Conservation (phyloP, 35 echinoderm and acorn worm species). For the Eucidaris tribuloides region DNA sequence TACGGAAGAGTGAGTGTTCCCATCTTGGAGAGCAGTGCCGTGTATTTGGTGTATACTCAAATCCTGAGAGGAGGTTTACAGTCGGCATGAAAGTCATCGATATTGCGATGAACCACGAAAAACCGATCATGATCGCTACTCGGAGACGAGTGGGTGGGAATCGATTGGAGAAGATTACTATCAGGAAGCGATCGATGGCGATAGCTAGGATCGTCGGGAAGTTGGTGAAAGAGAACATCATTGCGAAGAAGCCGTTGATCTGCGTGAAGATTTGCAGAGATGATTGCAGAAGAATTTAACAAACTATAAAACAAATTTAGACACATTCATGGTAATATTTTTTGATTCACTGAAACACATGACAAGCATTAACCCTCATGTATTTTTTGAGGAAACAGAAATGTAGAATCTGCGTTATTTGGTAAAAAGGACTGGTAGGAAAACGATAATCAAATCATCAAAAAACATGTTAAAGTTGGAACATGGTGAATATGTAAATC, state of each 20-base stretch:
- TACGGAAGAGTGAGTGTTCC: slow-evolving; percentile 6
- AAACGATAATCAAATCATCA: too few species aligned
- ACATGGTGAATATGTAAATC: too few species aligned
- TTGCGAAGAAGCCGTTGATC: slow-evolving; percentile 19
- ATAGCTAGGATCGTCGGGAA: slow-evolving; percentile 4
- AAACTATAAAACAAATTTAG: too few species aligned
- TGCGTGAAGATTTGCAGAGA: too few species aligned
- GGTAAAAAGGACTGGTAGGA: too few species aligned
- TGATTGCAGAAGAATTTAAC: too few species aligned
- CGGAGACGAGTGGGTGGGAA: slow-evolving; percentile 4
- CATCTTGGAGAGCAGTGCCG: slow-evolving; percentile 21
- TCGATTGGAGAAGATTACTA: neutral
- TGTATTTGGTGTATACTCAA: neutral
- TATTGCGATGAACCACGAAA: neutral
- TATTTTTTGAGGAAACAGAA: too few species aligned
- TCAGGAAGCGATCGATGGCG: slow-evolving; percentile 14
- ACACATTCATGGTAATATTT: too few species aligned
- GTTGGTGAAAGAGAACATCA: neutral
- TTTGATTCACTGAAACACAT: too few species aligned
- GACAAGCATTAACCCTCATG: too few species aligned
- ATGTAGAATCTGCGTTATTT: too few species aligned
- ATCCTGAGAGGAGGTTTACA: neutral
- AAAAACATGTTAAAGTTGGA: too few species aligned
- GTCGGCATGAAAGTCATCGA: neutral
- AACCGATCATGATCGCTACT: neutral